Evolutionary conservation across 2,113 vertebrate species (phyloP), one percentile per base, ranked within the genome.

Genomic region (Phoxinus phoxinus): DNA sequence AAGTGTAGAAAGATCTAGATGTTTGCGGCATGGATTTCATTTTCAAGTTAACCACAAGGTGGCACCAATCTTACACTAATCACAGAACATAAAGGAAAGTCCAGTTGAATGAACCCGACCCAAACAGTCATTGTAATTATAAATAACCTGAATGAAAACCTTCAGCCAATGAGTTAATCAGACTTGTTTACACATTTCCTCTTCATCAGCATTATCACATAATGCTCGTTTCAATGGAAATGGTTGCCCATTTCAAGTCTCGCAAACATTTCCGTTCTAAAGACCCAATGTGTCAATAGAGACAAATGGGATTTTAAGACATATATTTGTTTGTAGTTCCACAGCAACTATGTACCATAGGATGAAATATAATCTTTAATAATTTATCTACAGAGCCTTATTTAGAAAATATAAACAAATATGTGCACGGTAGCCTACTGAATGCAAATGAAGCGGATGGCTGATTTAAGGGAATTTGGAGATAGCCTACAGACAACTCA

Each of bases 141-240:
- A 3, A 21, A 19, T 12, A 1, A 1, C 2, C 2, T 19, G 6
- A 78, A 44, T 63, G 3, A 80, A 80, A 44, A 44, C 35, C 1
- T 46, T 27, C 7, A 63, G 7, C 37, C 19, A 37, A 11, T 59
- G 21, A 78, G 72, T 75, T 48, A 17, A 27, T 80, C 56, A 75
- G n/a, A 75, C 44, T 27, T 51, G n/a, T 17, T 75, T 3, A 37
- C 35, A 27, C 13, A n/a, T 73, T n/a, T 13, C 11, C 6, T 25
- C 72, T 74, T 74, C n/a, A 74, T 73, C 71, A 46, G 71, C 21
- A 46, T 73, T 74, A 44, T 74, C 12, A 74, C 59, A 27, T 1
- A 61, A 61, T 4, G 59, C n/a, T n/a, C 3, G 9, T 27, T 63
- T 25, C 11, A 63, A n/a, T 63, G 59, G 6, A 23, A 63, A 63